Evolutionary conservation across 2,113 vertebrate genomes (phyloP), one percentile per base, ranked within the genome.

Genomic region (Myrmecophaga tridactyla): DNA sequence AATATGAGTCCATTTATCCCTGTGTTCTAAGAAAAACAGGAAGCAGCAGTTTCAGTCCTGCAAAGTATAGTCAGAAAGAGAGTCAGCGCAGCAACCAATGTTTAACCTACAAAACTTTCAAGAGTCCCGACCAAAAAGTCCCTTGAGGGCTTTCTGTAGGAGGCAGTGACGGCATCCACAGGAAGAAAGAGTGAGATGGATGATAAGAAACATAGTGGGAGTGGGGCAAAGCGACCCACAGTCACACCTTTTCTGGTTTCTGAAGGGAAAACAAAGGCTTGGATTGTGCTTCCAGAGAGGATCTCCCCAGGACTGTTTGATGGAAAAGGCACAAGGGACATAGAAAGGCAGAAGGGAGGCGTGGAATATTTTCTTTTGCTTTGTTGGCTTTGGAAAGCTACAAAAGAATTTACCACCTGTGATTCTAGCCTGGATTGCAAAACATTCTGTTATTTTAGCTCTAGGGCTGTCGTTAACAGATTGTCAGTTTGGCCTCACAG

Each of bases 401-500:
- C 88, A 86, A 87, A 75, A 39, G 36, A 92, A 78, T 78, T 75
- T 20, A 23, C 60, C 95, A 90, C 81, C 85, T 86, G 82, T 88
- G 93, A 97, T 80, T 90, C 82, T 25, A 76, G 85, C 41, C 88
- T 73, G 86, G 88, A 95, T 51, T 96, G 86, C 72, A 94, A 96
- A 94, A 91, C 69, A 91, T 48, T 96, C 91, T 96, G 89, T 84
- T 96, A 95, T 92, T 97, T 94, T 84, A 96, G 83, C 78, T 91
- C 27, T 12, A 34, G 62, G 67, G 67, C 92, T 97, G 56, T 62
- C 25, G 82, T 96, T 96, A 92, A 83, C 91, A 96, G 86, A 80
- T 77, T 96, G 86, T 96, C 96, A 96, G 91, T 92, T 84, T 96
- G 94, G 95, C 62, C 91, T 93, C 11, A 0, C n/a, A 81, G 51